Percentiles rank a stretch among this genome's conserved stretches.
Conservation (phyloP, 2,113 vertebrate species). For the Tachuris rubrigastra region DNA sequence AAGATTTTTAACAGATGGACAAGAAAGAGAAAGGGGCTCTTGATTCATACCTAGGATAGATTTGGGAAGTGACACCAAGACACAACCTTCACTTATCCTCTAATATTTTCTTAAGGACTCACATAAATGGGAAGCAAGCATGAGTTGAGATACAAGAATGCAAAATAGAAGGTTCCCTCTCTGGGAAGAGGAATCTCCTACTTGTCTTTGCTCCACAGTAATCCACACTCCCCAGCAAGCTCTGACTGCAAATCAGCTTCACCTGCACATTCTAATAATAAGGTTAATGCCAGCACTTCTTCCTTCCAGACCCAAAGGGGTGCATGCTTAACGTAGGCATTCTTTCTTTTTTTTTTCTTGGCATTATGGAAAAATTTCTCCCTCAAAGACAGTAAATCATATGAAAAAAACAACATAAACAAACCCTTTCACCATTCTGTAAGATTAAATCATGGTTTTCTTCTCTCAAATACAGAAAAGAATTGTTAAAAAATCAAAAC, state of each 20-base stretch:
- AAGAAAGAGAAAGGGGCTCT: neutral
- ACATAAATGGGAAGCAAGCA: neutral
- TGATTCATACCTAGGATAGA: neutral
- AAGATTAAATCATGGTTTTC: neutral
- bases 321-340: accelerated
- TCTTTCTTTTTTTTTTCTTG: neutral
- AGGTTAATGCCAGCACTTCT: neutral
- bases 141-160: neutral
- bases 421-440: neutral
- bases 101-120: neutral
- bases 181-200: neutral
- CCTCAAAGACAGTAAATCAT: neutral
- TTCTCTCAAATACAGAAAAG: neutral
- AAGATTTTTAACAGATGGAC: neutral
- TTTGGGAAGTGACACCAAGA: neutral
- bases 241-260: neutral
- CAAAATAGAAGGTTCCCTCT: neutral
- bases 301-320: neutral
- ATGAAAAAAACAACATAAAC: accelerated
- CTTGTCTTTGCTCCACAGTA: neutral
- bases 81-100: neutral
- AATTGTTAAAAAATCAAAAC: neutral
- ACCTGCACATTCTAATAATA: neutral
- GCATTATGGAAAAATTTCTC: neutral
- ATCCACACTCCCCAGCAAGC: neutral